Base-by-base conservation (phyloP, 2,888 invertebrate genomes). In the Oscheius sp. region DNA sequence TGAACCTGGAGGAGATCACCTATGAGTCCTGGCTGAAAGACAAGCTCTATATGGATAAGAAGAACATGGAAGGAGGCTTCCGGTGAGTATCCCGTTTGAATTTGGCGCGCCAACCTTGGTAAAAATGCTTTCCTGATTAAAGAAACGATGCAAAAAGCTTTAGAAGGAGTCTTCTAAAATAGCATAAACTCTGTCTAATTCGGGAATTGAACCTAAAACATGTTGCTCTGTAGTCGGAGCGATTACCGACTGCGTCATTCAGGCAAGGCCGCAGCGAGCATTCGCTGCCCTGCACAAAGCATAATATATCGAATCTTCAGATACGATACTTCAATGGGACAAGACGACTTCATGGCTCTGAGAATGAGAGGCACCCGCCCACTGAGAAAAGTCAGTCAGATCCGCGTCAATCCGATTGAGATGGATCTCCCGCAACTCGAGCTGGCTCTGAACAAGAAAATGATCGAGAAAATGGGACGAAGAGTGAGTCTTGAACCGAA, bases 401-500 rank as follows among this genome's bases (percentile, higher is more conserved):
- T 88, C 48, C 85, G 88, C 55, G 87, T 88, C 33, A 89, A 89
- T 70, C 86, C 85, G 1, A 70, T 71, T 29, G 85, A 84, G 50
- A 88, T 88, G 88, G 70, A 79, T 5, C 50, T 88, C 33, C 48
- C 59, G 3, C 81, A 89, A 62, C 62, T 88, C 76, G 86, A 88
- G 11, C 72, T 63, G 1, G 86, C 86, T 2, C 74, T 88, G 47
- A 84, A 82, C 59, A 80, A 84, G 72, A 88, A 88, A 65, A 83
- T 88, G 84, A 74, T 87, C 32, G 88, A 88, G 75, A 88, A 89
- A 72, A 83, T 88, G 85, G 85, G 86, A 42, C 77, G 88, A 65
- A 79, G 81, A 76, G 85, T 84, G 42, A 42, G 42, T 5, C 42
- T 35, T 1, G 10, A 59, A 59, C 5, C 3, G 21, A 42, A 1